A percentile compares a stretch with the other conserved stretches of the same genome.
Evolutionary conservation across 2,113 vertebrate genomes (phyloP).

Genomic region (Dasyprocta punctata): DNA sequence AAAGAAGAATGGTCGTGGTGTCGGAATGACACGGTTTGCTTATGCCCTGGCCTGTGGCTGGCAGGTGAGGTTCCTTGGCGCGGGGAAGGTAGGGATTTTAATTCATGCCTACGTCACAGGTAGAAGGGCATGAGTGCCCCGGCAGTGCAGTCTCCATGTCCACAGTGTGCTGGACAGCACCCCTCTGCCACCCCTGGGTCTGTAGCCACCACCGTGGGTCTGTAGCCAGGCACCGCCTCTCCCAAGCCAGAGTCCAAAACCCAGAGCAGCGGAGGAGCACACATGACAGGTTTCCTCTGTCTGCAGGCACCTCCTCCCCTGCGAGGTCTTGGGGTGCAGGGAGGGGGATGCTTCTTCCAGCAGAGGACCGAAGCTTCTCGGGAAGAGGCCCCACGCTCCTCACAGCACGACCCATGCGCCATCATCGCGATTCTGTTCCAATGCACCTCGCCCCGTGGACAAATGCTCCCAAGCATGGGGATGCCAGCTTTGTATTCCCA

Average conservation of each 20-base stretch:
- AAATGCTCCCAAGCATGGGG: not conserved
- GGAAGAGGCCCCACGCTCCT: not conserved
- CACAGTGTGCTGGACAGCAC: not conserved
- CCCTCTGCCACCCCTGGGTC: not conserved
- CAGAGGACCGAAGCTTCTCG: not conserved
- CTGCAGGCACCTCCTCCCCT: not conserved
- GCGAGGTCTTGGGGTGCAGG: not conserved
- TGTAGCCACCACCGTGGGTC: too few species aligned
- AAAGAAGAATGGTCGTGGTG: not conserved
- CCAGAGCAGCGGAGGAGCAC: not conserved
- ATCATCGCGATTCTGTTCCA: not conserved
- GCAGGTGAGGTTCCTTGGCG: not conserved
- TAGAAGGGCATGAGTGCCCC: not conserved
- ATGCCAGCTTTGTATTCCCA: not conserved
- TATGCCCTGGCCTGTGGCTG: not conserved
- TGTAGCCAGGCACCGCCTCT: not conserved
- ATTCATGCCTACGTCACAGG: not conserved
- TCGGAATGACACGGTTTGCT: not conserved
- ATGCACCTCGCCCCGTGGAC: not conserved
- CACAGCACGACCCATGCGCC: accelerated
- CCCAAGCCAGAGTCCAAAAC: not conserved
- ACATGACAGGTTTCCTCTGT: not conserved
- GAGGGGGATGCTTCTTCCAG: too few species aligned
- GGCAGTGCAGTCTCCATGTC: not conserved
- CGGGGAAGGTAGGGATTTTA: not conserved